phyloP scores from a whole-genome alignment of 2,113 vertebrate genomes.

The Numida meleagris region DNA sequence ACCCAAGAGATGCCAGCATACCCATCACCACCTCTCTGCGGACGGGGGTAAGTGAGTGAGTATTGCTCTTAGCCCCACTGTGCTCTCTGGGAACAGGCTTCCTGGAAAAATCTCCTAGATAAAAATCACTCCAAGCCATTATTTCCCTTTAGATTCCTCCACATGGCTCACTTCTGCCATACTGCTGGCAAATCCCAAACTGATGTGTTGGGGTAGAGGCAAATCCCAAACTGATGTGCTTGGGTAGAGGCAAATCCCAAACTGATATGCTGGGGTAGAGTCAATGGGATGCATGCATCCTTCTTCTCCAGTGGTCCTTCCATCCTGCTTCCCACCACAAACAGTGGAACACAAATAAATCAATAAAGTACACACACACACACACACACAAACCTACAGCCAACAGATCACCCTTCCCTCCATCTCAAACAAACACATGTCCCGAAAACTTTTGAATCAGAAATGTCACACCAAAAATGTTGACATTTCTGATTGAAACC shows the following conservation, averaged over 20 bases:
- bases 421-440: not conserved
- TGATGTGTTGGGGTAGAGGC: not conserved
- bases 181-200: not conserved
- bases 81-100: not conserved
- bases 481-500: slow-evolving; percentile 39
- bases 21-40: not conserved
- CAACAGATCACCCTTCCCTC: not conserved
- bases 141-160: not conserved
- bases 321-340: fast-evolving
- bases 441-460: not conserved
- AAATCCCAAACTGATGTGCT: not conserved
- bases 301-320: not conserved
- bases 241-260: not conserved
- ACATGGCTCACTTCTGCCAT: fast-evolving
- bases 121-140: fast-evolving
- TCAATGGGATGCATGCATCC: fast-evolving
- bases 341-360: not conserved
- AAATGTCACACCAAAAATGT: not conserved
- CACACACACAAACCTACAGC: not conserved
- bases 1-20: fast-evolving
- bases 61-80: fast-evolving
- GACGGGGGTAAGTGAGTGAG: fast-evolving
- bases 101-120: not conserved
- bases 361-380: not conserved
- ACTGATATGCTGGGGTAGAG: not conserved